Conservation (phyloP, 2,113 vertebrate species). For the Cyanoliseus patagonus region DNA sequence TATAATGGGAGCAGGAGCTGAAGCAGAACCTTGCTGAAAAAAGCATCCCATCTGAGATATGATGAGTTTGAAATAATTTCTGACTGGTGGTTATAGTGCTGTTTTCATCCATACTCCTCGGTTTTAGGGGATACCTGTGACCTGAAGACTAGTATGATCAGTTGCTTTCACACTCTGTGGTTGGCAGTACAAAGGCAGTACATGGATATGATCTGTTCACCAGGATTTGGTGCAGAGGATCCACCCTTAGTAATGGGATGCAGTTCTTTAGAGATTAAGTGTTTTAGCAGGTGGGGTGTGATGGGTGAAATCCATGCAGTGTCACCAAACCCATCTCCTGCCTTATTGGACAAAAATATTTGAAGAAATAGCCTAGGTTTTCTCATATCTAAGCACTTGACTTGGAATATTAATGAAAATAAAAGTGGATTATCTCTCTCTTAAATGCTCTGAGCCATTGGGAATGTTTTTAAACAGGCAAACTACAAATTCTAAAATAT, state of each 20-base stretch:
- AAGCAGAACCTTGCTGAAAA: neutral
- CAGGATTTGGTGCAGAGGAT: neutral
- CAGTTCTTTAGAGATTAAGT: neutral
- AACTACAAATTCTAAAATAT: neutral
- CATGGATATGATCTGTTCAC: neutral
- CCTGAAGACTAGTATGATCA: neutral
- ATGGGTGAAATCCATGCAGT: neutral
- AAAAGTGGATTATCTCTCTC: neutral
- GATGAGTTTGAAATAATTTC: neutral
- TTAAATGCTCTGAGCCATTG: neutral
- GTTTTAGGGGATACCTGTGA: neutral
- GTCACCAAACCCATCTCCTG: neutral
- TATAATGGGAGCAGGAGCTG: neutral
- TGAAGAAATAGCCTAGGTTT: slow-evolving; percentile 13
- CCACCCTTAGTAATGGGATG: neutral
- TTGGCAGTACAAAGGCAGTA: neutral
- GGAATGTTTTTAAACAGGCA: neutral
- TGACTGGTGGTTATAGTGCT: neutral
- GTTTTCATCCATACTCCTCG: neutral
- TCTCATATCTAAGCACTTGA: neutral
- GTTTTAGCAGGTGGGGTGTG: neutral
- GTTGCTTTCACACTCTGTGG: neutral
- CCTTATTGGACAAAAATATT: neutral
- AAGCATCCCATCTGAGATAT: neutral
- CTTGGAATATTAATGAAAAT: slow-evolving; percentile 25